phyloP scores from a whole-genome alignment of 2,797 vertebrate genomes.

The Sebastes oblongus region DNA sequence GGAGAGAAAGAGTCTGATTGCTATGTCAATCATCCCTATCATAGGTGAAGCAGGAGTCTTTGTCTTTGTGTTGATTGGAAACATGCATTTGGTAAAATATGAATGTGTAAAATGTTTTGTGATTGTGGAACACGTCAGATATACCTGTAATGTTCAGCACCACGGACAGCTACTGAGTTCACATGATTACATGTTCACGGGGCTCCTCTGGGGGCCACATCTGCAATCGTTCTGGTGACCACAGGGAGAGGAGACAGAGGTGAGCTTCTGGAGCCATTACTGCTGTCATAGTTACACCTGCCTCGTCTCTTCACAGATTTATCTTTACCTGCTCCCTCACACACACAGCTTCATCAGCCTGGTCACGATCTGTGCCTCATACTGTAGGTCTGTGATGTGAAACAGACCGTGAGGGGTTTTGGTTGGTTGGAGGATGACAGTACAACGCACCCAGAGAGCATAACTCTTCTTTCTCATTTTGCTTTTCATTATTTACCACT shows the following conservation, averaged over 20 bases:
- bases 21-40: no score
- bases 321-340: background rate
- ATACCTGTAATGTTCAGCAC: background rate
- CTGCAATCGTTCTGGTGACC: background rate
- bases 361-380: background rate
- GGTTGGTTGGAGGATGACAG: background rate
- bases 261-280: background rate
- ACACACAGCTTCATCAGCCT: background rate
- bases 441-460: background rate
- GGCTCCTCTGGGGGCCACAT: background rate
- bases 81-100: no score
- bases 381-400: background rate
- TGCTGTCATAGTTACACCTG: background rate
- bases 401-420: background rate
- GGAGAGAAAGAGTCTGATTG: no score
- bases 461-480: no score
- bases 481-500: no score
- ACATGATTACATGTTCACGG: rapidly evolving
- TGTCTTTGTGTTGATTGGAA: no score
- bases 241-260: background rate
- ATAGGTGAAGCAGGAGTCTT: no score
- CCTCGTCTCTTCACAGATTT: background rate
- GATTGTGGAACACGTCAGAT: background rate
- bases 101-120: background rate
- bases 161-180: background rate